Evolutionary conservation across 2,797 vertebrate genomes (phyloP), one percentile per base, ranked within the genome.

Genomic region (Falco berigora): DNA sequence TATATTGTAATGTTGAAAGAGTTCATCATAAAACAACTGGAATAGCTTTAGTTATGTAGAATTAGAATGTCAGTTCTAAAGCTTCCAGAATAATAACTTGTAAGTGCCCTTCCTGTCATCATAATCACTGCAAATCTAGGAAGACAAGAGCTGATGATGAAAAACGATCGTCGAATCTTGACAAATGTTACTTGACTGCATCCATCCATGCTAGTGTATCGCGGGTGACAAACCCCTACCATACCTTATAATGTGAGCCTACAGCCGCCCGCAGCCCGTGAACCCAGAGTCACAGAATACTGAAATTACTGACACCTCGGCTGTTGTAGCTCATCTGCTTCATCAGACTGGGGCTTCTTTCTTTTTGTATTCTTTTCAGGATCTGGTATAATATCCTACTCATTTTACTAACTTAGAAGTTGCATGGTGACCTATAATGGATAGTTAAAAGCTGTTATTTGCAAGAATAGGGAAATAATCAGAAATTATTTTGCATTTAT

Each of bases 21-120:
- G 55, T 86, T 96, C 63, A 94, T 95, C 85, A 89, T 59, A 81
- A 66, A 94, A 17, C 62, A 80, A 78, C 38, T 85, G 86, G 59
- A 73, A 91, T 87, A 84, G 74, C 80, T 88, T 91, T 59, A 82
- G 78, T 83, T 96, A 56, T 49, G 59, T 74, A 80, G 87, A 88
- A 88, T 90, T 74, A 84, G 64, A 88, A 83, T 64, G 69, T 61
- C 82, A 75, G 58, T 61, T 94, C 56, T 91, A 84, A 93, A 82
- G 77, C 63, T 93, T 90, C 34, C 50, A 66, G 80, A 92, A 78
- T 77, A 95, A 61, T 80, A 88, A 88, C 66, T 90, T 85, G 1
- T 2, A 83, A 83, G 34, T 90, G 76, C 53, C 72, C 79, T 88
- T 95, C 79, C 86, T 94, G 38, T 81, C 47, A 64, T 80, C 28